Evolutionary conservation across 2,113 vertebrate species (phyloP), one percentile per base, ranked within the genome.

Genomic region (Micromys minutus): DNA sequence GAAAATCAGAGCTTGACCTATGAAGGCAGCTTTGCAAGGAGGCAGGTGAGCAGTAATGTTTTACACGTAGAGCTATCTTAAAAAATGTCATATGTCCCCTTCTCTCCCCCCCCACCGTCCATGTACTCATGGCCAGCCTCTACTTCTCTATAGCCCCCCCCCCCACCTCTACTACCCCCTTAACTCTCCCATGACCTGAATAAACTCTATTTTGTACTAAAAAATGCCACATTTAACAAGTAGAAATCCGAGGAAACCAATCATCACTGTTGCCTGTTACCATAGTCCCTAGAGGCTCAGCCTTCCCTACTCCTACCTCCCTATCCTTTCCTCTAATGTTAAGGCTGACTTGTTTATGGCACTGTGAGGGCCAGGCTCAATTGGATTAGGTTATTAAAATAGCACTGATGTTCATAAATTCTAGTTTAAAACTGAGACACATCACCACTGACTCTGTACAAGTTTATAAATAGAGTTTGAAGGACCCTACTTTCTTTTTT

Each of bases 171-270:
- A n/a, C n/a, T n/a, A n/a, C n/a, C n/a, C n/a, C n/a, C n/a, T n/a
- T n/a, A n/a, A n/a, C n/a, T n/a, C n/a, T n/a, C n/a, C n/a, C n/a
- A n/a, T n/a, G n/a, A n/a, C n/a, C n/a, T n/a, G n/a, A n/a, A n/a
- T n/a, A n/a, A n/a, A n/a, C n/a, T n/a, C n/a, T n/a, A n/a, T n/a
- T n/a, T n/a, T n/a, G n/a, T n/a, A n/a, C n/a, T n/a, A n/a, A n/a
- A n/a, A 94, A 57, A 57, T 77, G 16, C 34, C 75, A 79, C 61
- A 86, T 91, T 55, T n/a, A 88, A 39, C 61, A 83, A 87, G 42
- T 55, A 85, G n/a, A 80, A 72, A 69, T 81, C 61, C 92, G 79
- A 85, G 9, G 63, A 72, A 39, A 72, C 93, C 81, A 39, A 84
- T 74, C 36, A 55, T 7, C 29, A 17, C 19, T 75, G n/a, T 17